Percentiles rank a stretch among this genome's conserved stretches.
Conservation (phyloP, 30 jellyfish, hydroid and myxozoan genomes). For the Aurelia aurita region DNA sequence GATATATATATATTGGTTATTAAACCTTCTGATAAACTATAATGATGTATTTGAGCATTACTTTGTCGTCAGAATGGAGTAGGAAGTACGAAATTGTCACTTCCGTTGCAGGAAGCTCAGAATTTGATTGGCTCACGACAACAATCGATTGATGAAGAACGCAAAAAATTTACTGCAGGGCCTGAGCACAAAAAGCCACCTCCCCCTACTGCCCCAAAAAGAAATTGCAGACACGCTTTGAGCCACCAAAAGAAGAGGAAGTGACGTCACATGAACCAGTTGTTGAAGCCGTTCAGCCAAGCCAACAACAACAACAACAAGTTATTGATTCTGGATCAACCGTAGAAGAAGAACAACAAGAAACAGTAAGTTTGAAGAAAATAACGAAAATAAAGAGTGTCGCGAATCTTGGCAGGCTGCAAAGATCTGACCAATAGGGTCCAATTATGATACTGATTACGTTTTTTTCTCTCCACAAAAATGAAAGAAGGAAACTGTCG, state of each 20-base stretch:
- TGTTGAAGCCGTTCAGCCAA: not conserved
- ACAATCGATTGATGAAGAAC: constrained; percentile 46
- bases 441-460: too few species aligned
- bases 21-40: too few species aligned
- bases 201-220: constrained; percentile 41
- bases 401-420: too few species aligned
- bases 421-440: too few species aligned
- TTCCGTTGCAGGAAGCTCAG: constrained; percentile 59
- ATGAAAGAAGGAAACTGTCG: too few species aligned
- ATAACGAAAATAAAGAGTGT: too few species aligned
- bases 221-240: constrained; percentile 16
- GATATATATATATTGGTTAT: too few species aligned
- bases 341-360: not conserved
- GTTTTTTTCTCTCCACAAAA: too few species aligned
- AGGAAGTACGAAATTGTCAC: not conserved
- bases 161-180: constrained; percentile 37
- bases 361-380: too few species aligned
- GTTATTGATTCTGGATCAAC: not conserved
- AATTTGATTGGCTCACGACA: constrained; percentile 26
- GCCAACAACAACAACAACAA: too few species aligned
- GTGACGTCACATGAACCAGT: not conserved
- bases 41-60: too few species aligned
- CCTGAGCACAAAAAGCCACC: constrained; percentile 38
- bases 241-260: not conserved
- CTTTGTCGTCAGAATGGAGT: too few species aligned